A percentile compares a stretch with the other conserved stretches of the same genome.
Conservation (phyloP, 2,113 vertebrate genomes). For the Ciconia boyciana region DNA sequence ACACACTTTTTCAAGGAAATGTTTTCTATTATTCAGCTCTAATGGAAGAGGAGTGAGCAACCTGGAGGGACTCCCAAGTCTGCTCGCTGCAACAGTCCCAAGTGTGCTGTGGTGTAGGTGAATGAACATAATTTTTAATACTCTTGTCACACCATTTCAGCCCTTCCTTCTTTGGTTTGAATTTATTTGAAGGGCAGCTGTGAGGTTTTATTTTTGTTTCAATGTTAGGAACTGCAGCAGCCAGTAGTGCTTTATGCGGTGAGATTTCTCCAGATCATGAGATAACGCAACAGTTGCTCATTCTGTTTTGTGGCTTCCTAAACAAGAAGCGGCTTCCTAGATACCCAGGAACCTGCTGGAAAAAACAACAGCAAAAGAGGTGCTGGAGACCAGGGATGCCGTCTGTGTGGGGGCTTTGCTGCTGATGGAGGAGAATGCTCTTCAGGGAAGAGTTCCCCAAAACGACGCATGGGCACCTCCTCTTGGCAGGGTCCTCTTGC, state of each 20-base stretch:
- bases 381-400: not conserved
- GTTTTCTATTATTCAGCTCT: not conserved
- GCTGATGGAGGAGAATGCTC: not conserved
- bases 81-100: not conserved
- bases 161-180: not conserved
- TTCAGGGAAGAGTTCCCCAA: not conserved
- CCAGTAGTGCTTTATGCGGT: not conserved
- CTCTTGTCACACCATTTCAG: not conserved
- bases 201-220: not conserved
- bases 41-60: not conserved
- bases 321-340: not conserved
- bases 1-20: not conserved
- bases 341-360: not conserved
- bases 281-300: not conserved
- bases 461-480: accelerated
- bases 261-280: not conserved
- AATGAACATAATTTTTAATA: not conserved
- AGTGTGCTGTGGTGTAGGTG: not conserved
- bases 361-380: not conserved
- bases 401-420: not conserved
- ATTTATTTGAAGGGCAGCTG: not conserved
- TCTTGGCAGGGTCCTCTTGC: not conserved
- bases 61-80: not conserved
- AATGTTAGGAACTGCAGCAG: not conserved
- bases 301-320: not conserved